Base-by-base conservation (phyloP, 2,888 invertebrate genomes). In the Agrotis clavis region DNA sequence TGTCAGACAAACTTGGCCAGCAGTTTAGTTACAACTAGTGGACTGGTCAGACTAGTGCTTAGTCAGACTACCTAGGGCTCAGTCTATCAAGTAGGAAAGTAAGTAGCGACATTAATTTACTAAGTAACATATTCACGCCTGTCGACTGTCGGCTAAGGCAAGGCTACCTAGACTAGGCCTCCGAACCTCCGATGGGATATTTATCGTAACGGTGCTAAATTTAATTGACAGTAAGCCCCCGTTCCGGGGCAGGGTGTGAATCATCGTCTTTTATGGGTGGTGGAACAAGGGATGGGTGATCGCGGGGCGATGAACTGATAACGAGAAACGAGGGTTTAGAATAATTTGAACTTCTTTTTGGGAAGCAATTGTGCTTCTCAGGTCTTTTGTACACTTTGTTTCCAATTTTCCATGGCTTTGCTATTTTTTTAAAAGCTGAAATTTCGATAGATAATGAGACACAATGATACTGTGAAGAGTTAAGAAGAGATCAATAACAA, bases 221-320 rank as follows among this genome's bases (percentile, higher is more conserved):
- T 83, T 89, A 89, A 90, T 88, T 90, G 89, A 86, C 86, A 77
- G 72, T 59, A 67, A 82, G 86, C 83, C 79, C 81, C 76, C 77
- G 74, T 76, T 74, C 72, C 60, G 50, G 53, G 50, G 66, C n/a
- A 35, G 50, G 69, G 67, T 70, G 54, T 85, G 81, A 84, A 67
- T 74, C 72, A 81, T 72, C 56, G 61, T 47, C 63, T 64, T 35
- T 60, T 30, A 51, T 50, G 16, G 35, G 2, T 51, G 30, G 47
- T 70, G 71, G 63, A 19, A 6, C 11, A 30, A 61, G 50, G 18
- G 30, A 60, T 56, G 9, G 11, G 62, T 4, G n/a, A 9, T 0
- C 14, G 71, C 83, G 74, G 18, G 6, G 60, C 1, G 6, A 2
- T 0, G 6, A 51, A 14, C 5, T 30, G 35, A 6, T 35, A 35